Evolutionary conservation across 2,797 vertebrate genomes (phyloP).

Genomic region (Emydoidea blandingii): DNA sequence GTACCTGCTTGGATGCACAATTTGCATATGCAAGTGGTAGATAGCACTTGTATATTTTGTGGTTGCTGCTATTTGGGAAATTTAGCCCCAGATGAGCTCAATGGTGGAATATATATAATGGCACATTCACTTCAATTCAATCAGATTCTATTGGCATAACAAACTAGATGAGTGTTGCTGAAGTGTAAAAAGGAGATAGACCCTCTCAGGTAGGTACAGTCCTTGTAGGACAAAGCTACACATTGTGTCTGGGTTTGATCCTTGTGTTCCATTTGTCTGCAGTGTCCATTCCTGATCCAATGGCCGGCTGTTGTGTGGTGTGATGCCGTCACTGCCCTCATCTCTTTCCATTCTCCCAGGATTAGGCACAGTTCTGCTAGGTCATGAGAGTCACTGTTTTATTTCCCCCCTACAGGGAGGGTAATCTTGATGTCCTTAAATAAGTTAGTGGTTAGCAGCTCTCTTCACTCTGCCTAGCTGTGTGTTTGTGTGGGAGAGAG

Average conservation of each 20-base stretch:
- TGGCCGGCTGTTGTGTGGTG: background rate
- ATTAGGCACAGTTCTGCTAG: background rate
- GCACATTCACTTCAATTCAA: background rate
- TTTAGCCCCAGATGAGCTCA: background rate
- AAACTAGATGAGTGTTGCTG: background rate
- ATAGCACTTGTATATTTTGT: background rate
- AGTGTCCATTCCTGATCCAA: slow-evolving; percentile 57
- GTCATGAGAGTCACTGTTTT: background rate
- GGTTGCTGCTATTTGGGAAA: background rate
- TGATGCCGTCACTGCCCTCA: background rate
- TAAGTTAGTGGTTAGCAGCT: background rate
- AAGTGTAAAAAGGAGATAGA: background rate
- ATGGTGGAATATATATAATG: background rate
- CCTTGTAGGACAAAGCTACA: slow-evolving; percentile 35
- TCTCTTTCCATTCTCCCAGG: background rate
- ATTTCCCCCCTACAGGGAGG: background rate
- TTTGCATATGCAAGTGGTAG: background rate
- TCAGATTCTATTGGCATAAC: background rate
- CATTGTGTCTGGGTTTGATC: slow-evolving; percentile 28
- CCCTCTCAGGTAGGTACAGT: background rate
- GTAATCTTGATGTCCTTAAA: background rate
- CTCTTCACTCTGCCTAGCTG: background rate
- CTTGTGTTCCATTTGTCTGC: slow-evolving; percentile 50
- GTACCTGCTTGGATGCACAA: slow-evolving; percentile 13
- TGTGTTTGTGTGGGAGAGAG: background rate